Conservation (phyloP, 2,113 vertebrate genomes). For the Cynocephalus volans region DNA sequence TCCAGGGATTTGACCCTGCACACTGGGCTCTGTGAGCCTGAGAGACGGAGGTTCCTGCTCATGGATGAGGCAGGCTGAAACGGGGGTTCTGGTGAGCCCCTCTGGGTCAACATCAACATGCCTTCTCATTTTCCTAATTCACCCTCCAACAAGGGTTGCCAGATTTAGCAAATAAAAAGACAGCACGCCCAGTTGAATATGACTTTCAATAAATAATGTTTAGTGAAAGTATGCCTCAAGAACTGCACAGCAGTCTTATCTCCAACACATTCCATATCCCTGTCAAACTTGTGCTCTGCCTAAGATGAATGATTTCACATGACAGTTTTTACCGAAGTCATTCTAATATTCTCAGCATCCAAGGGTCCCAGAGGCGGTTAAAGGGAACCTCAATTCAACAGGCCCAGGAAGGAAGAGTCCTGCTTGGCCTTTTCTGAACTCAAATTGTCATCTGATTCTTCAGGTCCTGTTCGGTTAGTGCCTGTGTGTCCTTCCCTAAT, state of each 20-base stretch:
- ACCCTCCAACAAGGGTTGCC: background rate
- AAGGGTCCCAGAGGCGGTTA: background rate
- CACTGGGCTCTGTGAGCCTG: rapidly evolving
- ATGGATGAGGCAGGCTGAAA: background rate
- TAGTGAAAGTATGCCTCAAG: background rate
- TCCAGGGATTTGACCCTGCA: rapidly evolving
- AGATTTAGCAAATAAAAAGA: background rate
- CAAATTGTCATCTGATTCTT: background rate
- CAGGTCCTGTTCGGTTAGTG: background rate
- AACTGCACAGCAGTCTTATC: rapidly evolving
- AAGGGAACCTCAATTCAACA: background rate
- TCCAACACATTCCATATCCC: background rate
- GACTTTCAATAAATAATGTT: background rate
- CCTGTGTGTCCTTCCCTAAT: background rate
- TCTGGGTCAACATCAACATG: background rate
- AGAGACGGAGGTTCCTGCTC: rapidly evolving
- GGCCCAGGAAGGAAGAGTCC: too few relatives aligned
- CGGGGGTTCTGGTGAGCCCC: rapidly evolving
- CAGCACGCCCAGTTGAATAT: background rate
- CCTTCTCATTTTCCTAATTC: background rate
- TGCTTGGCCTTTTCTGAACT: background rate
- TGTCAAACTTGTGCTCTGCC: background rate
- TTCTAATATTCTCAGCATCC: background rate
- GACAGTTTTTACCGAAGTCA: background rate
- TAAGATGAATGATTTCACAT: background rate